Base-by-base conservation (phyloP, 2,113 vertebrate species). In the Equus przewalskii region DNA sequence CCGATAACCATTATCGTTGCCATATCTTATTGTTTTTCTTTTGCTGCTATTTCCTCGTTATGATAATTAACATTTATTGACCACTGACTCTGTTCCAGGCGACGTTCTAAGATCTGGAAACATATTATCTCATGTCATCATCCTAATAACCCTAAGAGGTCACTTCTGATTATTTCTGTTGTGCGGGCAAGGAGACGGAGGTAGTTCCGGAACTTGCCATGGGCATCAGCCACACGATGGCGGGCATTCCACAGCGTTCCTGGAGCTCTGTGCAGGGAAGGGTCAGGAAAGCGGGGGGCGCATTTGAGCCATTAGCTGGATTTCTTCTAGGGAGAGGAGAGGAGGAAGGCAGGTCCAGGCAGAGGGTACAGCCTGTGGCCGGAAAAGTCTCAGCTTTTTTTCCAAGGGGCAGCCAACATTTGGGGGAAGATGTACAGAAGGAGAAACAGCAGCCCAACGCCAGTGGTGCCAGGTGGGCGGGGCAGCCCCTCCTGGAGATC, bases 1-100 rank as follows among this genome's bases (percentile, higher is more conserved):
- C 28, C 21, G 30, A 24, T 8, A 0, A 16, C 10, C 3, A 7
- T 30, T 14, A 2, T 44, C 0, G 1, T 85, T 12, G 0, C 44
- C 44, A 15, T 46, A 16, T 2, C 44, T 4, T 6, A 6, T 1
- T 33, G 9, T n/a, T 76, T 75, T 64, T 18, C 69, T 41, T 1
- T 14, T 0, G 41, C n/a, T 33, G 11, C 64, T 70, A 0, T 19
- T 1, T 36, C 72, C 26, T 67, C 26, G 11, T 21, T 22, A 21
- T 6, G 24, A 41, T 18, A 19, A 36, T 18, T 60, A 2, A 6
- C 24, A 11, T 58, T 60, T 30, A 56, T 16, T 26, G 19, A 6
- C 9, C 51, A 22, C 62, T 11, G 51, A 30, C 49, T 83, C 28
- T 82, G 36, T 36, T 19, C 30, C 16, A 33, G 76, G 28, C 28